phyloP scores from a whole-genome alignment of 2,888 invertebrate species.

The Pelosia muscerda region DNA sequence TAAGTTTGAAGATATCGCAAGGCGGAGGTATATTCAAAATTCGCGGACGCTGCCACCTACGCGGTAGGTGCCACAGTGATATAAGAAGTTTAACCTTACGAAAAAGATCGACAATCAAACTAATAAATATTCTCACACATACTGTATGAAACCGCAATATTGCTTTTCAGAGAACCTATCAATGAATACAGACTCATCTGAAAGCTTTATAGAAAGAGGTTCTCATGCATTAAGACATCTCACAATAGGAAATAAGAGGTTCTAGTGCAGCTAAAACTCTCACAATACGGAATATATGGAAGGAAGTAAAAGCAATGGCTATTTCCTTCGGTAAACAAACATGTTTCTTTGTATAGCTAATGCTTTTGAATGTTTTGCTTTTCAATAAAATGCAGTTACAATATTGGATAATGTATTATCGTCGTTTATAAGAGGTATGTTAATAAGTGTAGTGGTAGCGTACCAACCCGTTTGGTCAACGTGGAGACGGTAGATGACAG shows the following conservation, averaged over 20 bases:
- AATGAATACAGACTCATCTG: not conserved
- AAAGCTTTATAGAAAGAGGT: not conserved
- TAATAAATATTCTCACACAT: not conserved
- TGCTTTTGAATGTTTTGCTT: not conserved
- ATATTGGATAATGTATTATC: not conserved
- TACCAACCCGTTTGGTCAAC: no score
- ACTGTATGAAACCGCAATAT: not conserved
- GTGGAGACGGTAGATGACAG: no score
- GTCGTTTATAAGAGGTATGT: no score
- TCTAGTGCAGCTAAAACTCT: not conserved
- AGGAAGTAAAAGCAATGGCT: not conserved
- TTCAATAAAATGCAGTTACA: not conserved
- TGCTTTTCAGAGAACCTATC: not conserved
- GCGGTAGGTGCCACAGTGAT: no score
- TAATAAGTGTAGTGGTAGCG: no score
- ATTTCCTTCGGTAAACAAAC: not conserved
- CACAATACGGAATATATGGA: not conserved
- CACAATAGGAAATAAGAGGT: not conserved
- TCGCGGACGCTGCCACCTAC: no score
- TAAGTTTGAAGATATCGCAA: no score
- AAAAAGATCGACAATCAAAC: no score
- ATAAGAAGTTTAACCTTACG: no score
- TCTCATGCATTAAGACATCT: not conserved
- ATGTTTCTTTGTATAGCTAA: not conserved
- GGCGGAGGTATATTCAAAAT: no score